Evolutionary conservation across 1,140 invertebrate genomes (phyloP).

Genomic region (Drosophila trapezifrons): DNA sequence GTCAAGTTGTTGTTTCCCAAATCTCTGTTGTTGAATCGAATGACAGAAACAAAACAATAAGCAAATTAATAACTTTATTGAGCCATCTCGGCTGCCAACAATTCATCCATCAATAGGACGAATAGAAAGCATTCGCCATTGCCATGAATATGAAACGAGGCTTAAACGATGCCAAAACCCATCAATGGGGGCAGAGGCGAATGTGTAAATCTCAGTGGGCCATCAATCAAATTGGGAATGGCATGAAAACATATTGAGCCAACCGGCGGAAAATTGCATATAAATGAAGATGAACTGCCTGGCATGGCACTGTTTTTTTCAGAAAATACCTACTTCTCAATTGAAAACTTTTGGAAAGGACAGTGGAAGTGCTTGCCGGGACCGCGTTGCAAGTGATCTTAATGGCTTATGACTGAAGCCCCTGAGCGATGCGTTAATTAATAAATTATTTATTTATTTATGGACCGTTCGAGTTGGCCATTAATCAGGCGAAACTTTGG

Average conservation of each 20-base stretch:
- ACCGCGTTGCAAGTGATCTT: conserved; percentile 40
- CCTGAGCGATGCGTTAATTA: conserved; percentile 71
- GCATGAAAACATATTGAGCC: conserved; percentile 50
- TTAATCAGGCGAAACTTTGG: conserved; percentile 70
- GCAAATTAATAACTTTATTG: conserved; percentile 48
- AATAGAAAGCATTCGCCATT: conserved; percentile 56
- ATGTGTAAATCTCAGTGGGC: conserved; percentile 32
- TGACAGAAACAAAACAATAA: conserved; percentile 63
- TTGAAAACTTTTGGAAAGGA: conserved; percentile 6
- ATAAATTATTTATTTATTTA: conserved; percentile 80
- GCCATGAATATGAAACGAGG: conserved; percentile 57
- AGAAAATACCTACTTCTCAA: conserved; percentile 11
- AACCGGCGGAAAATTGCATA: conserved; percentile 60
- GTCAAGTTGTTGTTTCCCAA: conserved; percentile 85
- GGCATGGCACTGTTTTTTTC: conserved; percentile 20
- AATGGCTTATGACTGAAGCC: conserved; percentile 50
- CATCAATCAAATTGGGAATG: conserved; percentile 68
- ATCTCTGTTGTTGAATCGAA: conserved; percentile 61
- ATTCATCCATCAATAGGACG: conserved; percentile 61
- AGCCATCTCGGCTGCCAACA: conserved; percentile 24
- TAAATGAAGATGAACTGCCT: conserved; percentile 74
- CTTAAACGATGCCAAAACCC: conserved; percentile 52
- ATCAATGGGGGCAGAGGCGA: conserved; percentile 5
- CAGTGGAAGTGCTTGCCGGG: conserved; percentile 19
- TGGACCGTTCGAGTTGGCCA: conserved; percentile 69